Percentiles rank a stretch among this genome's conserved stretches.
Conservation (phyloP, 2,113 vertebrate species). For the Bubalus kerabau region DNA sequence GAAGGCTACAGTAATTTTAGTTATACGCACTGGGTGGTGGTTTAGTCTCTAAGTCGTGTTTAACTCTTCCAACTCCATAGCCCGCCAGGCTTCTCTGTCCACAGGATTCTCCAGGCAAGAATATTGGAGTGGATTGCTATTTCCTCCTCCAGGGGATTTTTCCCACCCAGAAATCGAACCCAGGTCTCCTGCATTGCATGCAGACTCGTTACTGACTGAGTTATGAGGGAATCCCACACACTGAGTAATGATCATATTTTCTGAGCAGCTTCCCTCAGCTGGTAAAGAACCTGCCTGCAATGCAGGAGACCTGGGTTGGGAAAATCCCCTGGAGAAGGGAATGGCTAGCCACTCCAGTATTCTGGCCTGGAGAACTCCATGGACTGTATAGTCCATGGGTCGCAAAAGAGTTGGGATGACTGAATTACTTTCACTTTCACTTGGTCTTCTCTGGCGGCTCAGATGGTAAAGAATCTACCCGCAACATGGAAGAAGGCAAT, state of each 20-base stretch:
- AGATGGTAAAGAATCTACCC: too few relatives aligned
- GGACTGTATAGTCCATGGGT: too few relatives aligned
- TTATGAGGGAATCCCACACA: background rate
- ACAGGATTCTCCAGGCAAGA: background rate
- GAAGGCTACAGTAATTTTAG: background rate
- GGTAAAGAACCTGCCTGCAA: background rate
- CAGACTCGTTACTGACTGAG: background rate
- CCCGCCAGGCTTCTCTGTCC: background rate
- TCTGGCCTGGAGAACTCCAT: background rate
- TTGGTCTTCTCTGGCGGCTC: too few relatives aligned
- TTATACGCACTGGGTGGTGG: background rate
- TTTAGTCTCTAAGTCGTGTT: too few relatives aligned
- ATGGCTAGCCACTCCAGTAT: background rate
- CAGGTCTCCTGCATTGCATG: background rate
- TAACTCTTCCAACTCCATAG: background rate
- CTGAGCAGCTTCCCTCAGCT: background rate
- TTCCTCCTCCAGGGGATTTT: background rate
- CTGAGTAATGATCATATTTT: background rate
- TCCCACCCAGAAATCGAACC: background rate
- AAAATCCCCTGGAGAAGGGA: background rate
- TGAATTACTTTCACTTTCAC: too few relatives aligned
- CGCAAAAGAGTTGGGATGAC: too few relatives aligned
- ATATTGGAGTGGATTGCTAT: background rate
- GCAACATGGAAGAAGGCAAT: background rate
- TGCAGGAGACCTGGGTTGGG: background rate